phyloP scores from a whole-genome alignment of 23 tunicate species.

The Corella eumyota region DNA sequence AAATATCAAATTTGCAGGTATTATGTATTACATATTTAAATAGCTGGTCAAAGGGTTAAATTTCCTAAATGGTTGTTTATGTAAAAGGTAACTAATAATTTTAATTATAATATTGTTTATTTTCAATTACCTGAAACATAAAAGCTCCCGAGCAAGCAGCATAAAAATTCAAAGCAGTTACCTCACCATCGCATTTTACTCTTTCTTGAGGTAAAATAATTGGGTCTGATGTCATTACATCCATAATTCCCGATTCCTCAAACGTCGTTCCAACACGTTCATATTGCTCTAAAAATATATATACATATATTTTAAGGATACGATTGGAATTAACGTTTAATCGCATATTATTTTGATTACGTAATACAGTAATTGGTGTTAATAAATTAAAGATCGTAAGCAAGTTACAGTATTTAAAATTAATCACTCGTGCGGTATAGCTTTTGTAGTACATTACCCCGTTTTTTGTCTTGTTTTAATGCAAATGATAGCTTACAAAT shows the following conservation, averaged over 20 bases:
- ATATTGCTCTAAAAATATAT: neutral
- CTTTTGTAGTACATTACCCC: too few species aligned
- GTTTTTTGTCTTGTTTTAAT: too few species aligned
- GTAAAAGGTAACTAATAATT: neutral
- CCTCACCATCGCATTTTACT: conserved; percentile 8
- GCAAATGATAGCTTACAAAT: too few species aligned
- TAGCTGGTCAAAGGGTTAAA: too few species aligned
- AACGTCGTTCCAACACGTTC: conserved; percentile 2
- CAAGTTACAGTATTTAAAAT: too few species aligned
- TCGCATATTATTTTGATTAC: too few species aligned
- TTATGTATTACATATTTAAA: neutral
- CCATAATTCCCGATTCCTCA: conserved; percentile 3
- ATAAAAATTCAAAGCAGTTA: conserved; percentile 9
- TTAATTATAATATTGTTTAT: too few species aligned
- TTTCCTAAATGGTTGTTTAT: neutral
- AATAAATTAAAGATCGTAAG: too few species aligned
- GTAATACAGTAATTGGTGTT: too few species aligned
- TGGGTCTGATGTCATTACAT: conserved; percentile 4
- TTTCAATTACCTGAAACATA: conserved; percentile 15
- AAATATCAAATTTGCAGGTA: too few species aligned
- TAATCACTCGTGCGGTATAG: too few species aligned
- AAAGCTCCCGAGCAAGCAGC: conserved; percentile 5
- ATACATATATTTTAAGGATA: neutral
- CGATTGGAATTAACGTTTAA: too few species aligned
- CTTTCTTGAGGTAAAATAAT: conserved; percentile 10